phyloP scores from a whole-genome alignment of 2,797 vertebrate species.

The Amblyraja radiata region DNA sequence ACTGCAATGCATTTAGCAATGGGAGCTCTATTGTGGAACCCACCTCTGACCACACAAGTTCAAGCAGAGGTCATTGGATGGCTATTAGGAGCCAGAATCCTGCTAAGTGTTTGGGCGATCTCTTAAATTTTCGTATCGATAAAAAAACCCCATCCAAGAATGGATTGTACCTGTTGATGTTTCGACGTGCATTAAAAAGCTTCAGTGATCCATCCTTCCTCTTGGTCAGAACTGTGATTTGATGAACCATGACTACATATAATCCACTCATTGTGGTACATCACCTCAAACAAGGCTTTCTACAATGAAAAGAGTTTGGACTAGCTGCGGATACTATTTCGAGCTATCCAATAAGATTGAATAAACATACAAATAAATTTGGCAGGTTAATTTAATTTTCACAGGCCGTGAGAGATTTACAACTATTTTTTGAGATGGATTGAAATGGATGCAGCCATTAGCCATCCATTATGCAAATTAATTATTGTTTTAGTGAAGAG shows the following conservation, averaged over 20 bases:
- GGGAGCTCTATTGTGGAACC: not conserved
- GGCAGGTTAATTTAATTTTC: constrained; percentile 9
- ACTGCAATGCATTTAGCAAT: not conserved
- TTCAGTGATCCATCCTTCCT: not conserved
- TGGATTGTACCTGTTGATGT: not conserved
- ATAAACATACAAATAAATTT: not conserved
- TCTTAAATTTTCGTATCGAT: not conserved
- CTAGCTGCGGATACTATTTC: not conserved
- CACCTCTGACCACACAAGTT: not conserved
- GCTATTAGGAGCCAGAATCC: not conserved
- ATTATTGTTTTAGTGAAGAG: constrained; percentile 57
- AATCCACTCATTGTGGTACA: not conserved
- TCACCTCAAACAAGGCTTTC: not conserved
- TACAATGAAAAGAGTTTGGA: not conserved
- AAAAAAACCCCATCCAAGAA: not conserved
- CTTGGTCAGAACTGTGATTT: not conserved
- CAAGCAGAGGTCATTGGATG: not conserved
- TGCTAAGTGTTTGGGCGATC: not conserved
- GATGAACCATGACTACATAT: no score
- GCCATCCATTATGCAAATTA: constrained; percentile 48
- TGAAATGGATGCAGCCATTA: constrained; percentile 46
- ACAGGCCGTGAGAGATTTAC: not conserved
- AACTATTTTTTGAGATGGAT: constrained; percentile 21
- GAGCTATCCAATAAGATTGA: not conserved
- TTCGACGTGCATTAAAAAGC: not conserved